phyloP scores from a whole-genome alignment of 2,113 vertebrate species.

The Rhinoptilus africanus region DNA sequence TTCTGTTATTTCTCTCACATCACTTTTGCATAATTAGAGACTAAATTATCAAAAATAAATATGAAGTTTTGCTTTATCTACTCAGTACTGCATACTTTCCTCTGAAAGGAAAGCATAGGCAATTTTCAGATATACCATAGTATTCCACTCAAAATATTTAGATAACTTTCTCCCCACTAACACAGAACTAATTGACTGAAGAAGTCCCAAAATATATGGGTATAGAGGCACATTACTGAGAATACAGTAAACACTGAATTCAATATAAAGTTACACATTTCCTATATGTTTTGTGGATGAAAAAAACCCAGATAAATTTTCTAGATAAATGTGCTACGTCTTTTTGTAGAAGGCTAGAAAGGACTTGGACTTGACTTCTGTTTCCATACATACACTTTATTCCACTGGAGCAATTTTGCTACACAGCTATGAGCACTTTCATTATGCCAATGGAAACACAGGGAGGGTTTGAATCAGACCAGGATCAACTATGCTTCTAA shows the following conservation, averaged over 20 bases:
- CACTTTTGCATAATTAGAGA: constrained; percentile 16
- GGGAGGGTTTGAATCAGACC: background rate
- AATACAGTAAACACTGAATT: background rate
- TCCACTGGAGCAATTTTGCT: background rate
- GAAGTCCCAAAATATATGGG: background rate
- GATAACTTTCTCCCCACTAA: background rate
- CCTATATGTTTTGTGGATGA: background rate
- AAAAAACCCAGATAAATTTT: background rate
- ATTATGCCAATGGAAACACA: background rate
- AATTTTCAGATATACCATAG: background rate
- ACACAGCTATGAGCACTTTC: background rate
- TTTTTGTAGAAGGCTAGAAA: background rate
- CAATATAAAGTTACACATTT: background rate
- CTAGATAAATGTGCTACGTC: background rate
- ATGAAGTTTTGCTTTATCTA: constrained; percentile 10
- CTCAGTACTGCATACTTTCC: background rate
- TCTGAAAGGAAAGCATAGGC: background rate
- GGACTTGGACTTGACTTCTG: background rate
- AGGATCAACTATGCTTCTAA: background rate
- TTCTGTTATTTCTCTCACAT: constrained; percentile 4
- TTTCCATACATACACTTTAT: background rate
- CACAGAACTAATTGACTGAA: background rate
- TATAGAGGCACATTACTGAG: background rate
- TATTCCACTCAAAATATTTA: background rate
- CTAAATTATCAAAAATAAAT: constrained; percentile 40